These are phyloP conservation scores for Craseonycteris thonglongyai DNA, from an alignment of 2,113 vertebrate species.

Conservation along the genomic window DNA sequence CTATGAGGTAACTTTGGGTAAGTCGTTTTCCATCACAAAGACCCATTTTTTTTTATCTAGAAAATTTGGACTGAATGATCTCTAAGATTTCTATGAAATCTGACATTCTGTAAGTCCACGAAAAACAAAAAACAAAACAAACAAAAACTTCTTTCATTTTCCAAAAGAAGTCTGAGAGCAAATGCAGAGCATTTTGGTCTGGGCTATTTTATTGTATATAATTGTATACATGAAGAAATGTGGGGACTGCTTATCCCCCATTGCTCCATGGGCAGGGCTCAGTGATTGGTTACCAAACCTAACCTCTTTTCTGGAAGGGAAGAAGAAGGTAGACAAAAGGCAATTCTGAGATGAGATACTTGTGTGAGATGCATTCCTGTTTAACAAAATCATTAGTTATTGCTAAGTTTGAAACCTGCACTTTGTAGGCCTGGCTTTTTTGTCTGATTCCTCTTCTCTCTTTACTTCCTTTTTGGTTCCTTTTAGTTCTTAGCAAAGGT, in stretches of 20 bases:
- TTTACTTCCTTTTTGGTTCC: not conserved
- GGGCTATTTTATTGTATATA: not conserved
- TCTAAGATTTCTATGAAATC: not conserved
- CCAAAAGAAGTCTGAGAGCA: not conserved
- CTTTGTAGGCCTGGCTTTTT: not conserved
- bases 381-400: not conserved
- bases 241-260: not conserved
- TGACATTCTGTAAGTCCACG: not conserved
- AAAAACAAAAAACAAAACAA: not conserved
- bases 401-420: not conserved
- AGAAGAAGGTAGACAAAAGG: not conserved
- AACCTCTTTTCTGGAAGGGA: not conserved
- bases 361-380: not conserved
- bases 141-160: not conserved
- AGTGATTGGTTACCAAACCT: not conserved
- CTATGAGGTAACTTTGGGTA: not conserved
- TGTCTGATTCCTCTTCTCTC: not conserved
- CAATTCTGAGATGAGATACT: not conserved
- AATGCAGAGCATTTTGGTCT: not conserved
- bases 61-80: not conserved
- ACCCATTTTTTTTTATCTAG: not conserved
- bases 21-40: not conserved
- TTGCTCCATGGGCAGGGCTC: not conserved
- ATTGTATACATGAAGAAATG: slow-evolving; percentile 7
- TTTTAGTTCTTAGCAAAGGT: not conserved